Evolutionary conservation across 2,888 invertebrate species (phyloP).

Genomic region (Xylocampa areola): DNA sequence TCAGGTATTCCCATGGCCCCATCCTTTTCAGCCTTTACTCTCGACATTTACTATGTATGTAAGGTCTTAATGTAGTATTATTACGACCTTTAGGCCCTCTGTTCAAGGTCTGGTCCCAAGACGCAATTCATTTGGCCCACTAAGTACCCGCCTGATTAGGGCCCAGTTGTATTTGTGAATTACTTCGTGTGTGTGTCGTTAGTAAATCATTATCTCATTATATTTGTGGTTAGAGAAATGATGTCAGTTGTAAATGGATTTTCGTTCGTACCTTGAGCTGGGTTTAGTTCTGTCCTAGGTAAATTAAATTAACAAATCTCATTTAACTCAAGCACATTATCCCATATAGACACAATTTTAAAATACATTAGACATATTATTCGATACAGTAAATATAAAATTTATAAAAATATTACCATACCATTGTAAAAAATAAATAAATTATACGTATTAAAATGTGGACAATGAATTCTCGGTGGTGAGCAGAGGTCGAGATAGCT

Average conservation of each 20-base stretch:
- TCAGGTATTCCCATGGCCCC: constrained; percentile 2
- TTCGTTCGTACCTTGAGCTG: not conserved
- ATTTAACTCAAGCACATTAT: too few relatives aligned
- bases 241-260: not conserved
- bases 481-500: too few relatives aligned
- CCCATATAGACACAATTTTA: too few relatives aligned
- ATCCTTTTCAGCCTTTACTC: constrained; percentile 37
- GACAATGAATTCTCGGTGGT: too few relatives aligned
- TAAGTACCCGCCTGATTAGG: constrained; percentile 42
- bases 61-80: constrained; percentile 47
- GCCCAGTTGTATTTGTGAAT: constrained; percentile 46
- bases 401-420: too few relatives aligned
- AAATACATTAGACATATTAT: too few relatives aligned
- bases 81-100: constrained; percentile 6
- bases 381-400: too few relatives aligned
- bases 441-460: too few relatives aligned
- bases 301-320: too few relatives aligned
- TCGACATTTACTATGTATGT: constrained; percentile 22
- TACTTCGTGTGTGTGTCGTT: constrained; percentile 8
- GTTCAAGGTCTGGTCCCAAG: constrained; percentile 24
- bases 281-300: too few relatives aligned
- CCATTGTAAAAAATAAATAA: too few relatives aligned
- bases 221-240: constrained; percentile 8
- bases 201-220: constrained; percentile 22
- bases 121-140: constrained; percentile 39